Conservation (phyloP, 2,888 invertebrate species). For the Bruchidius siliquastri region DNA sequence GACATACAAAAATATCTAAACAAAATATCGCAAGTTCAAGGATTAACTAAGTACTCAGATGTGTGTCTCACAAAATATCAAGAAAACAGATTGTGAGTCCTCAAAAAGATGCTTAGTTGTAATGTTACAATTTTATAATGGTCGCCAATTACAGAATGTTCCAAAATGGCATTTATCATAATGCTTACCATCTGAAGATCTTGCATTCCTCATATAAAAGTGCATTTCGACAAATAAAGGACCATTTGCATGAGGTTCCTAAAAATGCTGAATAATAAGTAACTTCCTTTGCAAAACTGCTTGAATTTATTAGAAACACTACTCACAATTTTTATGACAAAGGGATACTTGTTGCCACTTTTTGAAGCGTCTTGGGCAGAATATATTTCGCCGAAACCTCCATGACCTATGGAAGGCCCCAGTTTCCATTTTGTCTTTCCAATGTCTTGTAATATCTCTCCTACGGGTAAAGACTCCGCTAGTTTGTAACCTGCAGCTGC, state of each 20-base stretch:
- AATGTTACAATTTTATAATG: too few relatives aligned
- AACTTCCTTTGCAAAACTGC: background rate
- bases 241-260: slow-evolving; percentile 91
- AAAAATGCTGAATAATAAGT: slow-evolving; percentile 18
- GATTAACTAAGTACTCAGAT: too few relatives aligned
- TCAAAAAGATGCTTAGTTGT: too few relatives aligned
- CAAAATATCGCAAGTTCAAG: too few relatives aligned
- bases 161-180: too few relatives aligned
- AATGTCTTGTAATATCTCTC: slow-evolving; percentile 73
- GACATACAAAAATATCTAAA: too few relatives aligned
- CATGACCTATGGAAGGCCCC: slow-evolving; percentile 81
- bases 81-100: too few relatives aligned
- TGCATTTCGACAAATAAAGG: slow-evolving; percentile 92
- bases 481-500: slow-evolving; percentile 54
- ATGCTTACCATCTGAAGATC: slow-evolving; percentile 63
- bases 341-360: slow-evolving; percentile 54
- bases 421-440: slow-evolving; percentile 79
- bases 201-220: slow-evolving; percentile 78
- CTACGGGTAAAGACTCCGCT: slow-evolving; percentile 68
- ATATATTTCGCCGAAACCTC: slow-evolving; percentile 94
- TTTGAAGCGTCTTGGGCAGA: slow-evolving; percentile 62
- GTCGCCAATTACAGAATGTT: too few relatives aligned
- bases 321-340: slow-evolving; percentile 77
- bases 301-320: background rate
- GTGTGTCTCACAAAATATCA: too few relatives aligned